Percentiles rank a stretch among this genome's conserved stretches.
These are phyloP conservation scores for Campaea margaritaria DNA, from an alignment of 2,888 invertebrate species.

Conservation along the genomic window DNA sequence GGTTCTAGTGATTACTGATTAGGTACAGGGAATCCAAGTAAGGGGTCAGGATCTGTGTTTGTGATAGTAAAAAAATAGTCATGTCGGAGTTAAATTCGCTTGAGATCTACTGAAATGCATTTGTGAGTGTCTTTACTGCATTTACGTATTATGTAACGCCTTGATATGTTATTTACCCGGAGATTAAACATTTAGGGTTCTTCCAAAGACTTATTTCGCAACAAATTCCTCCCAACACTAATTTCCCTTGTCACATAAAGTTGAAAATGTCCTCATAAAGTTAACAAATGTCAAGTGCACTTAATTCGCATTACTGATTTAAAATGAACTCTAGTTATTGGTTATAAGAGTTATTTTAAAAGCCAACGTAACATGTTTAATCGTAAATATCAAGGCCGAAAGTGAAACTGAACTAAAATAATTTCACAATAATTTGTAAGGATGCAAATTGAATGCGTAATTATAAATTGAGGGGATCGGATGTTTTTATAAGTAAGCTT, in stretches of 20 bases:
- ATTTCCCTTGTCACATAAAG: constrained; percentile 54
- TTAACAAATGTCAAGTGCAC: constrained; percentile 47
- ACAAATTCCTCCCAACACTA: constrained; percentile 45
- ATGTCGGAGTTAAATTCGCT: too few relatives aligned
- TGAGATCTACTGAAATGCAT: background rate
- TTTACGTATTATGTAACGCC: background rate
- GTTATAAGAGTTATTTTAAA: constrained; percentile 36
- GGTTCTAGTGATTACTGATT: too few relatives aligned
- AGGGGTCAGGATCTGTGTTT: too few relatives aligned
- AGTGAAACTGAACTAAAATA: constrained; percentile 37
- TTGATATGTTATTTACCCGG: constrained; percentile 12
- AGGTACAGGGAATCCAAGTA: too few relatives aligned
- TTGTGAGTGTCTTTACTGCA: background rate
- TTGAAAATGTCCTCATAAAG: constrained; percentile 55
- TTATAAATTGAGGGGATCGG: constrained; percentile 21
- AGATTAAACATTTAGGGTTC: constrained; percentile 10
- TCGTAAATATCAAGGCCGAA: constrained; percentile 38
- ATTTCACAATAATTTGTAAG: constrained; percentile 32
- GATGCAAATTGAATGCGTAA: constrained; percentile 34
- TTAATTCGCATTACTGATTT: constrained; percentile 18
- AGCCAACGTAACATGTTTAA: constrained; percentile 13
- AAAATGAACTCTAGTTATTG: constrained; percentile 21
- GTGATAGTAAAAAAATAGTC: too few relatives aligned
- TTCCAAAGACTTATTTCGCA: constrained; percentile 31
- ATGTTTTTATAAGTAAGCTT: constrained; percentile 3